phyloP scores from a whole-genome alignment of 2,888 invertebrate genomes.

The Lepidochrysops patricia region DNA sequence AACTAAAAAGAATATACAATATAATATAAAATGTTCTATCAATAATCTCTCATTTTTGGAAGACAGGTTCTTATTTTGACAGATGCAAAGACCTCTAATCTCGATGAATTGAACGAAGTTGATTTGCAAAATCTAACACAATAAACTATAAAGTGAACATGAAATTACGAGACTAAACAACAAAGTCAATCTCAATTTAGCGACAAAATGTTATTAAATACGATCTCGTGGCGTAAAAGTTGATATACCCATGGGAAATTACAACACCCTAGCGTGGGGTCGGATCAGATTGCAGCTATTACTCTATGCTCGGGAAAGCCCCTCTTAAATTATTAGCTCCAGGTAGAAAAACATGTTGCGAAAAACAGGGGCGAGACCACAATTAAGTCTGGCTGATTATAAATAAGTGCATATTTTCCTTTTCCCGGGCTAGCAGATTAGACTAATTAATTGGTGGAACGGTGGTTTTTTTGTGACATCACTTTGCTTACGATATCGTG shows the following conservation, averaged over 20 bases:
- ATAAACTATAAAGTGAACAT: no score
- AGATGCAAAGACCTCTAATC: no score
- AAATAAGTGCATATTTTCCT: conserved; percentile 3
- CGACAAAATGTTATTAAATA: background rate
- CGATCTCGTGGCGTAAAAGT: conserved; percentile 32
- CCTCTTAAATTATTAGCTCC: conserved; percentile 16
- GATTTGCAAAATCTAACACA: no score
- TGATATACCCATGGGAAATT: conserved; percentile 60
- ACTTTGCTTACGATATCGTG: no score
- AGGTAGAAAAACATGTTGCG: conserved; percentile 13
- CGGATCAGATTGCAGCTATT: conserved; percentile 17
- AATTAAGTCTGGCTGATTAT: conserved; percentile 11
- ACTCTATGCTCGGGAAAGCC: conserved; percentile 13
- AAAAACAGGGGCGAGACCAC: conserved; percentile 13
- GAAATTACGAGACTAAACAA: no score
- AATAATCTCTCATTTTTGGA: no score
- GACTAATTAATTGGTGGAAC: background rate
- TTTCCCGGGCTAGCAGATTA: background rate
- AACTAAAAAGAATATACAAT: no score
- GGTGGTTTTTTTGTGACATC: background rate
- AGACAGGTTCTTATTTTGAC: no score
- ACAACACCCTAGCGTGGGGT: conserved; percentile 7
- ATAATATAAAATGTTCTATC: no score
- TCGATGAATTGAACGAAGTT: no score
- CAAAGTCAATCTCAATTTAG: background rate